Evolutionary conservation across 2,113 vertebrate genomes (phyloP), one percentile per base, ranked within the genome.

Genomic region (Malurus alboscapulatus): DNA sequence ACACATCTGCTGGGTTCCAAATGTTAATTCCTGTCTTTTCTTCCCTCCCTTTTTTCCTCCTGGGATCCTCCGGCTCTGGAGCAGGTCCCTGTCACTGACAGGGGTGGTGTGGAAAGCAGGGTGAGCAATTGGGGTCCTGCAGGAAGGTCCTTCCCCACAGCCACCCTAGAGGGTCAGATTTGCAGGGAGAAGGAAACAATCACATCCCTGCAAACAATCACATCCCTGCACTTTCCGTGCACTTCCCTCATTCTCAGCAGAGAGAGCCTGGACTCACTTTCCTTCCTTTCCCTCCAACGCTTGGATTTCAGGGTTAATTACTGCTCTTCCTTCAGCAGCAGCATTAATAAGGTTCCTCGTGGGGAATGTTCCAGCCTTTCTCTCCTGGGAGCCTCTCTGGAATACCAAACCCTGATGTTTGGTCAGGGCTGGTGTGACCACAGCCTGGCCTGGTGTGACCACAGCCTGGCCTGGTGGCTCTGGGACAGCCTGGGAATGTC

Each of bases 291-390:
- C 21, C 50, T 91, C 84, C 63, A 42, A 19, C 40, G 10, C 58
- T 51, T 36, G 34, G 42, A 38, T 94, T 87, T 82, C 50, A 72
- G 87, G 50, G 79, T 84, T 87, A 88, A 95, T 92, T 77, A 53
- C 76, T 42, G 22, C 80, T 81, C 88, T 67, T 91, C 75, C 73
- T 78, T 81, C 92, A 87, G 65, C 80, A 86, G 92, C 32, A 87
- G 48, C 81, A 36, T 74, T 78, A 69, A n/a, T 34, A 18, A 30
- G 17, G 51, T 10, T 73, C 47, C 85, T 93, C 0, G 0, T 38
- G 45, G 38, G 78, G 66, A 67, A 58, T 55, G 54, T 82, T 57
- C 7, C 25, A 91, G 87, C 84, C 54, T 67, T 32, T 58, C 45
- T 79, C 81, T 79, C 84, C 54, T 36, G 74, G 74, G 91, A 87